A percentile compares a stretch with the other conserved stretches of the same genome.
Conservation (phyloP, 2,113 vertebrate genomes). For the Labrus mixtus region DNA sequence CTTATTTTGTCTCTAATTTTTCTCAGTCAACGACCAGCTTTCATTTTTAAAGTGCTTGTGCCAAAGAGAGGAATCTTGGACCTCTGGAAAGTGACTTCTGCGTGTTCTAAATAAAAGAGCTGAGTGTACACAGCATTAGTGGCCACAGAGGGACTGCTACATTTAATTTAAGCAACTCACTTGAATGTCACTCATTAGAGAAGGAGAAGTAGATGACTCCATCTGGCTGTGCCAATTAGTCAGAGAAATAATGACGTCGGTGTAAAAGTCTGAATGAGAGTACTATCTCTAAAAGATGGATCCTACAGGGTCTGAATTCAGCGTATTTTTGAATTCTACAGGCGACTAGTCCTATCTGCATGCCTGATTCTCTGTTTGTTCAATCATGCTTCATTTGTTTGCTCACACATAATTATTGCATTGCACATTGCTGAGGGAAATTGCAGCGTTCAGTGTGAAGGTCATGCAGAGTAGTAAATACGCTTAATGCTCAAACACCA, state of each 20-base stretch:
- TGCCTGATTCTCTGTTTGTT: constrained; percentile 19
- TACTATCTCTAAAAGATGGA: not conserved
- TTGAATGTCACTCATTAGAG: constrained; percentile 37
- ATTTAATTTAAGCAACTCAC: constrained; percentile 32
- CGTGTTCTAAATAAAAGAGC: constrained; percentile 36
- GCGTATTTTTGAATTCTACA: not conserved
- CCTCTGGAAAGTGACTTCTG: constrained; percentile 16
- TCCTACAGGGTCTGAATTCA: not conserved
- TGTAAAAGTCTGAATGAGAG: not conserved
- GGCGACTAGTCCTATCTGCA: not conserved
- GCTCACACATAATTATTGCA: constrained; percentile 64
- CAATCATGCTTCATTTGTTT: constrained; percentile 48
- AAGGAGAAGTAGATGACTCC: constrained; percentile 10
- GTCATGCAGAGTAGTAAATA: constrained; percentile 54
- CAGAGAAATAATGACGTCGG: not conserved
- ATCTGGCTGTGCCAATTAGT: constrained; percentile 32
- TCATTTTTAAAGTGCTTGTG: not conserved
- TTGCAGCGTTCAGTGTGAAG: constrained; percentile 53
- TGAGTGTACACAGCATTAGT: constrained; percentile 8
- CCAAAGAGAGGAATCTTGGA: not conserved
- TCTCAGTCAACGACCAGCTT: not conserved
- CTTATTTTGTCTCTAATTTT: no score
- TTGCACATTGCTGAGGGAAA: constrained; percentile 63
- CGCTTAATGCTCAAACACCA: constrained; percentile 37
- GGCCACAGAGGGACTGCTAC: constrained; percentile 27